Evolutionary conservation across 2,888 invertebrate genomes (phyloP).

Genomic region (Micoletzkya japonica): DNA sequence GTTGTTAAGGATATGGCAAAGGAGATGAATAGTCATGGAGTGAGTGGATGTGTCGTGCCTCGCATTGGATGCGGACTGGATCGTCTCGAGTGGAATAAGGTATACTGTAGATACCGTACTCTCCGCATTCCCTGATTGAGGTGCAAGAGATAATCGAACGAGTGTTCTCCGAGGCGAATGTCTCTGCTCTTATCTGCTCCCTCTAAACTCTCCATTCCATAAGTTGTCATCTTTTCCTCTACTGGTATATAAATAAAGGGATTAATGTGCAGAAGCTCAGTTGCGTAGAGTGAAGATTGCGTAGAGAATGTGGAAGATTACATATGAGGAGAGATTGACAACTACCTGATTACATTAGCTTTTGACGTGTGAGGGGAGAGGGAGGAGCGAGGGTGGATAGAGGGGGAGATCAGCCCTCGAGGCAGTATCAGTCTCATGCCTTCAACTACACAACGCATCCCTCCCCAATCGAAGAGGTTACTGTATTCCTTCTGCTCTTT

Average conservation of each 20-base stretch:
- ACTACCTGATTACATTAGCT: no score
- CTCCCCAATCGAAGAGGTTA: no score
- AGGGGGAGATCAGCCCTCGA: no score
- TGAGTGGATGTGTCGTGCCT: conserved; percentile 71
- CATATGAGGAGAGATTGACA: no score
- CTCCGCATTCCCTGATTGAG: neutral
- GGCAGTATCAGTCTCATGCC: no score
- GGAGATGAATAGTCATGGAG: conserved; percentile 6
- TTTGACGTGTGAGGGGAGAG: no score
- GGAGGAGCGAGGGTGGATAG: no score
- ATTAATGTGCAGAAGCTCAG: no score
- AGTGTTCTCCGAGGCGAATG: conserved; percentile 19
- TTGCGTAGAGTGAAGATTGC: no score
- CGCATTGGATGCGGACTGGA: conserved; percentile 75
- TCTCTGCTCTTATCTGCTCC: conserved; percentile 30
- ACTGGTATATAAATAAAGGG: no score
- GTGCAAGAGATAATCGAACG: conserved; percentile 27
- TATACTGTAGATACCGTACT: conserved; percentile 52
- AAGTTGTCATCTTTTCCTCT: neutral
- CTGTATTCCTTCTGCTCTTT: neutral
- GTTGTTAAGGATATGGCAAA: conserved; percentile 32
- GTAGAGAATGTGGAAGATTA: no score
- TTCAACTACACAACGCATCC: no score
- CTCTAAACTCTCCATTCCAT: conserved; percentile 10
- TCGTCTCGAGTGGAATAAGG: conserved; percentile 72